Conservation (phyloP, 2,113 vertebrate species). For the Elephas maximus region DNA sequence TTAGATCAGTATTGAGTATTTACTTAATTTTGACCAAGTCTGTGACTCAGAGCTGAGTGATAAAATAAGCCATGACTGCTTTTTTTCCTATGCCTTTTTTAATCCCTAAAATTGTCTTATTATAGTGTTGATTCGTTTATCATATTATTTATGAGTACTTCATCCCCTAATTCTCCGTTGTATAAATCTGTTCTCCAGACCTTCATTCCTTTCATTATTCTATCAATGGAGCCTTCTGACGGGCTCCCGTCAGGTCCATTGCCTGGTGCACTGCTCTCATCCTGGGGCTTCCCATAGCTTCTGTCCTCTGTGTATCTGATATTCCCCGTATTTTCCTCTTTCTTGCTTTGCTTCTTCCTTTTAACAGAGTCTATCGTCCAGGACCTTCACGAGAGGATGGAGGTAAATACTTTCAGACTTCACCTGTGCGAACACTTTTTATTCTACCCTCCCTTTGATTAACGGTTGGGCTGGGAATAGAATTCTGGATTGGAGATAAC, state of each 20-base stretch:
- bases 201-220: not conserved
- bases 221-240: not conserved
- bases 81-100: constrained; percentile 45
- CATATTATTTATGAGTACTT: constrained; percentile 4
- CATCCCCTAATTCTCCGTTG: not conserved
- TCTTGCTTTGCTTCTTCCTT: not conserved
- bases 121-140: not conserved
- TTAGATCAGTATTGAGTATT: not conserved
- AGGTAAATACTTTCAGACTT: constrained; percentile 61
- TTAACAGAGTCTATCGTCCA: not conserved
- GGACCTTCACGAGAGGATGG: not conserved
- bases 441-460: not conserved
- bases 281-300: not conserved
- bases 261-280: not conserved
- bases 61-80: not conserved
- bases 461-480: not conserved
- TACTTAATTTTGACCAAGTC: constrained; percentile 26
- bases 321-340: not conserved
- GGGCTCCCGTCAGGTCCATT: not conserved
- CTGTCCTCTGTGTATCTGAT: not conserved
- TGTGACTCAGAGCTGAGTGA: not conserved
- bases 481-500: constrained; percentile 25
- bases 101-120: not conserved
- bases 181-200: not conserved
- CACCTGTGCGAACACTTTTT: not conserved